Evolutionary conservation across 1,140 invertebrate genomes (phyloP).

Genomic region (Drosophila persimilis): DNA sequence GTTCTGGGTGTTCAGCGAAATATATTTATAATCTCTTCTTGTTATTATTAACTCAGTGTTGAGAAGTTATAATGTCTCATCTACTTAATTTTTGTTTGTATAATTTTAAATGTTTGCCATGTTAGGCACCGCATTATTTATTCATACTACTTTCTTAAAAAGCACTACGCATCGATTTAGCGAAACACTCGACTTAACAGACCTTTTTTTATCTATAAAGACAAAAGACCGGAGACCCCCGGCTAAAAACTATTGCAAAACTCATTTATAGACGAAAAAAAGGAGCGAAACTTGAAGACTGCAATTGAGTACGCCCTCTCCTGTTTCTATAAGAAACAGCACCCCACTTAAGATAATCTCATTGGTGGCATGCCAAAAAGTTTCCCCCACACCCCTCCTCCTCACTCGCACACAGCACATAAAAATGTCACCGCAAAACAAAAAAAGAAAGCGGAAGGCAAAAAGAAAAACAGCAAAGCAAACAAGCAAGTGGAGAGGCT

Average conservation of each 20-base stretch:
- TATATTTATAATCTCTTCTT: too few relatives aligned
- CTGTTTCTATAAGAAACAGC: conserved; percentile 34
- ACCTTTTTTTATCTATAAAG: not conserved
- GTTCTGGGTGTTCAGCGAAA: too few relatives aligned
- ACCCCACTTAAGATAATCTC: conserved; percentile 78
- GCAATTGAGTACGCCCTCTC: conserved; percentile 38
- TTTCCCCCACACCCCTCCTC: conserved; percentile 29
- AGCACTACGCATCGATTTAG: conserved; percentile 50
- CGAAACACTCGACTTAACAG: conserved; percentile 4
- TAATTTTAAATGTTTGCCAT: not conserved
- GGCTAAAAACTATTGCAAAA: conserved; percentile 66
- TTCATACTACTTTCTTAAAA: conserved; percentile 42
- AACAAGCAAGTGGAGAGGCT: conserved; percentile 44
- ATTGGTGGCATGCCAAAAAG: conserved; percentile 75
- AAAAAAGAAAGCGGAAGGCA: conserved; percentile 19
- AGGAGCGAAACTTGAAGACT: conserved; percentile 33
- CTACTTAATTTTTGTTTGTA: too few relatives aligned
- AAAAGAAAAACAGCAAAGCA: conserved; percentile 37
- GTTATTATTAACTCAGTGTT: too few relatives aligned
- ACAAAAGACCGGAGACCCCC: conserved; percentile 25
- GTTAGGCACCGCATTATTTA: conserved; percentile 22
- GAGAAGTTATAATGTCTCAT: too few relatives aligned
- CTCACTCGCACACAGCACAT: conserved; percentile 37
- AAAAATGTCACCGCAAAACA: conserved; percentile 73
- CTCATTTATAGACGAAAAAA: conserved; percentile 50